Evolutionary conservation across 2,888 invertebrate genomes (phyloP), one percentile per base, ranked within the genome.

Genomic region (Dicyrtoma fusca): DNA sequence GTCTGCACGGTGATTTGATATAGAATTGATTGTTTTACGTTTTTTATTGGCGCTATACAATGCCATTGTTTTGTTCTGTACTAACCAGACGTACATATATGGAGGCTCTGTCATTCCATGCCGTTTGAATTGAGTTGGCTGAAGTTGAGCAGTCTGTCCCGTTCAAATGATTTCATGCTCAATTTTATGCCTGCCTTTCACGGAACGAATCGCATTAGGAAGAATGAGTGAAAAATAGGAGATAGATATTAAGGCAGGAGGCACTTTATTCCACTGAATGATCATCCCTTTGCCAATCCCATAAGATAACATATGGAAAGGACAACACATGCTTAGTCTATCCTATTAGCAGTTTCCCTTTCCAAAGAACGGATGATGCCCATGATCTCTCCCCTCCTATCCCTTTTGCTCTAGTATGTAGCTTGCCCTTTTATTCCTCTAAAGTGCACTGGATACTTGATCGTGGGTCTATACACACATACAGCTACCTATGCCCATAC

Each of bases 291-390:
- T 64, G 34, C 34, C 71, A 68, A 74, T 74, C 74, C 74, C 71
- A 74, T 68, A 74, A 71, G 74, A 71, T 71, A 74, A 71, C 74
- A 74, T 74, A 74, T 74, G 74, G 70, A 68, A 65, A 53, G 57
- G 45, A 57, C 69, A 53, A 61, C 69, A 69, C 73, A 70, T 70
- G 61, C 69, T 70, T 61, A 53, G 53, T 21, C 42, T 53, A 66
- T 66, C 66, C 66, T 66, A 66, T 53, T 66, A 53, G 66, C 14
- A n/a, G 21, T 45, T 23, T 45, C 45, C 45, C 57, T 57, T 57
- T 25, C 23, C 21, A 21, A 21, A 14, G 57, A 1, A 57, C 25
- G 57, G 57, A 34, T 34, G 34, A 34, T 34, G 34, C 34, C 34
- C 34, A 34, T 57, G 57, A 57, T 63, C 62, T 45, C 45, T 23